Evolutionary conservation across 92 coral and sea anemone genomes (phyloP).

Genomic region (Zoanthus sansibaricus): DNA sequence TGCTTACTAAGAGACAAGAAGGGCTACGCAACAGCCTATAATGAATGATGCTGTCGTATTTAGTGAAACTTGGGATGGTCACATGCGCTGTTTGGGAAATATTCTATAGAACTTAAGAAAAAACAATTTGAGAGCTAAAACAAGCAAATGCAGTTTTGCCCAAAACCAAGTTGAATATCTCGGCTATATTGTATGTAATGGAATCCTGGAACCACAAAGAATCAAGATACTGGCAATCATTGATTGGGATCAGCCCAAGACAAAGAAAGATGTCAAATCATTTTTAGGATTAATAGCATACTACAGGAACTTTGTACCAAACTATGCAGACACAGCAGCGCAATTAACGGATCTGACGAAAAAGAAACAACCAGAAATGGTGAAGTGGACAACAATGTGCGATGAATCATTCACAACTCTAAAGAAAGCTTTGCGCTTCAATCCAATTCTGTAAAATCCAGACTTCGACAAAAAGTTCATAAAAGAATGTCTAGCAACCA

Average conservation of each 20-base stretch:
- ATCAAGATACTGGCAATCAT: constrained; percentile 30
- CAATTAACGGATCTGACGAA: constrained; percentile 42
- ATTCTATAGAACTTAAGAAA: constrained; percentile 34
- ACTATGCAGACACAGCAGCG: constrained; percentile 67
- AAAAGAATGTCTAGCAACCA: no score
- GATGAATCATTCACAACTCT: constrained; percentile 40
- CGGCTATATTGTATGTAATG: constrained; percentile 50
- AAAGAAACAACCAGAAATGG: constrained; percentile 36
- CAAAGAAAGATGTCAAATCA: constrained; percentile 47
- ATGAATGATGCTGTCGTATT: constrained; percentile 52
- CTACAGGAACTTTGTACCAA: constrained; percentile 56
- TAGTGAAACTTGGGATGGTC: constrained; percentile 44
- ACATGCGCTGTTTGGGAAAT: constrained; percentile 23
- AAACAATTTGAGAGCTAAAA: constrained; percentile 49
- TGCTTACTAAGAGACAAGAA: constrained; percentile 40
- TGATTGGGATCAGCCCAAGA: constrained; percentile 43
- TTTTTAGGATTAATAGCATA: constrained; percentile 50
- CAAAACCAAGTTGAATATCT: constrained; percentile 30
- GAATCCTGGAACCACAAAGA: constrained; percentile 24
- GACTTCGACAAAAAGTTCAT: constrained; percentile 31
- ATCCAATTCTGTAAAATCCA: constrained; percentile 27
- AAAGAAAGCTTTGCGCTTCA: constrained; percentile 19
- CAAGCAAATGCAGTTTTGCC: constrained; percentile 49
- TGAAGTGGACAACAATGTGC: constrained; percentile 12
- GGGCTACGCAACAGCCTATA: constrained; percentile 45